These are phyloP conservation scores for Silvanus unidentatus DNA, from an alignment of 2,888 invertebrate genomes.

Conservation along the genomic window DNA sequence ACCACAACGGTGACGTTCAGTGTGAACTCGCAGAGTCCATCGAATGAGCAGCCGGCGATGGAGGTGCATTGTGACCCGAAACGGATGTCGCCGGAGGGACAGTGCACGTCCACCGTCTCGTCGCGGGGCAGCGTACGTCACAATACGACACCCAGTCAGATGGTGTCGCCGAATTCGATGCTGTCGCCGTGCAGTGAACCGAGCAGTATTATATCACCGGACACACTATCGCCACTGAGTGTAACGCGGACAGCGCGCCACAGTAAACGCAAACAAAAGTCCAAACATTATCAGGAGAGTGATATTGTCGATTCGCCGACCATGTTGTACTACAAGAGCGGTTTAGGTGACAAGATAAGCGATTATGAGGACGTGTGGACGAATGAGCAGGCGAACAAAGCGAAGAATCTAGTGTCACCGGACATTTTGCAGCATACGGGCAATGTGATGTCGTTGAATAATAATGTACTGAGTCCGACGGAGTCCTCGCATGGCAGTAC, in stretches of 20 bases:
- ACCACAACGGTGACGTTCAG: constrained; percentile 84
- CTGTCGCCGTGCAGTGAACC: constrained; percentile 45
- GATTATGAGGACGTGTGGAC: constrained; percentile 93
- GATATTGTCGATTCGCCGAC: constrained; percentile 79
- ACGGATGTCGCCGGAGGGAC: constrained; percentile 66
- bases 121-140: constrained; percentile 51
- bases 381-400: constrained; percentile 48
- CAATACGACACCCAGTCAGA: constrained; percentile 35
- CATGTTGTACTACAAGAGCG: constrained; percentile 78
- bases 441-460: constrained; percentile 54
- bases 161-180: constrained; percentile 38
- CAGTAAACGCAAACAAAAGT: constrained; percentile 52
- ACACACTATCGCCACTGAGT: constrained; percentile 45
- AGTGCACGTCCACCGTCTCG: constrained; percentile 58
- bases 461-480: constrained; percentile 47
- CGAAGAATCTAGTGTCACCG: constrained; percentile 35
- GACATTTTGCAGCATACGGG: constrained; percentile 45
- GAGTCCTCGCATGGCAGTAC: constrained; percentile 35
- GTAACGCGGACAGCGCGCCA: constrained; percentile 51
- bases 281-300: constrained; percentile 70
- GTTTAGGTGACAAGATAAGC: constrained; percentile 84
- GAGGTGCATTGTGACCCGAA: constrained; percentile 52
- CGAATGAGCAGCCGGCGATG: constrained; percentile 19
- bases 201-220: constrained; percentile 45
- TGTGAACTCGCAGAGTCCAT: constrained; percentile 55